Evolutionary conservation across 2,113 vertebrate species (phyloP).

Genomic region (Ploceus nigricollis): DNA sequence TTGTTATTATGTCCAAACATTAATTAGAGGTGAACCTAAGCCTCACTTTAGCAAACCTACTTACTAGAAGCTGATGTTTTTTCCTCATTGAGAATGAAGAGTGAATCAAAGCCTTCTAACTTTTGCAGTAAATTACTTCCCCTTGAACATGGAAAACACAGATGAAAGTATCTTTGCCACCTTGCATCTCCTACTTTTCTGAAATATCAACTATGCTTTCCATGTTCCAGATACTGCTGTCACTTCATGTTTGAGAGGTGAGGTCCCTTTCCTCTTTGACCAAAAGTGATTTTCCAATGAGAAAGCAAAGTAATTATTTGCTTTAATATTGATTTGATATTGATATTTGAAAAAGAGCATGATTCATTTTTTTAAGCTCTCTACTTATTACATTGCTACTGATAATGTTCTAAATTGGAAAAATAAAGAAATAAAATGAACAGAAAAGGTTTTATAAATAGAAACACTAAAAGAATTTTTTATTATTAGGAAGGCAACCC

Average conservation of each 20-base stretch:
- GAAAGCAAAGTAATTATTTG: not conserved
- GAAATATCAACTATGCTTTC: conserved; percentile 55
- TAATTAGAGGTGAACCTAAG: not conserved
- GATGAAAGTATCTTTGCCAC: conserved; percentile 79
- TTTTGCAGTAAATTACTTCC: conserved; percentile 86
- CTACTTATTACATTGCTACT: not conserved
- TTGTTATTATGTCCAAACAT: not conserved
- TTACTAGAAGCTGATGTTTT: not conserved
- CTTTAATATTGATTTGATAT: not conserved
- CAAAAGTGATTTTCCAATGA: conserved; percentile 57
- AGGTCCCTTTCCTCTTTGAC: conserved; percentile 63
- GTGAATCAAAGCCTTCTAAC: conserved; percentile 65
- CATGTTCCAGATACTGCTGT: conserved; percentile 52
- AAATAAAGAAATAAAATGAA: not conserved
- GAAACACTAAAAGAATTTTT: not conserved
- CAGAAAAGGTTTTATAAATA: not conserved
- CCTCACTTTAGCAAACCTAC: not conserved
- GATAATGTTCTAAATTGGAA: not conserved
- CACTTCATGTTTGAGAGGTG: conserved; percentile 24
- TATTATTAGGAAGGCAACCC: not conserved
- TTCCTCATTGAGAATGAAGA: not conserved
- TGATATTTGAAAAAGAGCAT: not conserved
- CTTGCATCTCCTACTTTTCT: conserved; percentile 65
- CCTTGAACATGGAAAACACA: conserved; percentile 87
- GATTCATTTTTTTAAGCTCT: not conserved